Base-by-base conservation (phyloP, 2,113 vertebrate genomes). In the Nibea coibor region DNA sequence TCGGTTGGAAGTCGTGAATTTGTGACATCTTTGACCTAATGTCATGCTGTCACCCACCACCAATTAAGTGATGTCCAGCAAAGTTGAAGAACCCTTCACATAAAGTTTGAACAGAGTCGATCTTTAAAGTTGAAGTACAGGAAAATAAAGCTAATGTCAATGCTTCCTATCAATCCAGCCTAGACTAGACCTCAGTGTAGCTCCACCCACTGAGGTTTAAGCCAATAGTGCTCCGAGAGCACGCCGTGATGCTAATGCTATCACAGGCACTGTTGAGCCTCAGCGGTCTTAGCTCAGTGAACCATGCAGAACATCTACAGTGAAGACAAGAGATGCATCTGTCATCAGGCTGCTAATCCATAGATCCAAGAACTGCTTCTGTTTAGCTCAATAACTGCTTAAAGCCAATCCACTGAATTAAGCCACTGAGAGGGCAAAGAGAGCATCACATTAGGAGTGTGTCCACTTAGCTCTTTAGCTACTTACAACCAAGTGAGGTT, bases 261-360 rank as follows among this genome's bases (percentile, higher is more conserved):
- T 35, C 20, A 4, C 2, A 4, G 47, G 5, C 42, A 0, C 56
- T n/a, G 15, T 43, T 51, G 31, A 53, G 67, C 54, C 43, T 1
- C 1, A 24, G 62, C 0, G 45, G 59, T 59, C 59, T 72, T 53
- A 72, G 80, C 66, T 65, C 77, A 71, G 45, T 65, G 28, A 75
- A 75, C 51, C 59, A 1, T 80, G 57, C 64, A 58, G 57, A 66
- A 59, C 8, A 3, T 71, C 76, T 16, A 57, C 65, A 42, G 16
- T 31, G 57, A 1, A 56, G 39, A 59, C 57, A 43, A 26, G 67
- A 54, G 35, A 54, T 63, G 82, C 42, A 68, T 48, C 66, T 64
- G 72, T 65, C 59, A 54, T 51, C 35, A 53, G 20, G 4, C 66
- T 57, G 57, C n/a, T 79, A 71, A 82, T 72, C 80, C 79, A 22